Evolutionary conservation across 2,888 invertebrate species (phyloP), one percentile per base, ranked within the genome.

Genomic region (Tryphoninae sp.): DNA sequence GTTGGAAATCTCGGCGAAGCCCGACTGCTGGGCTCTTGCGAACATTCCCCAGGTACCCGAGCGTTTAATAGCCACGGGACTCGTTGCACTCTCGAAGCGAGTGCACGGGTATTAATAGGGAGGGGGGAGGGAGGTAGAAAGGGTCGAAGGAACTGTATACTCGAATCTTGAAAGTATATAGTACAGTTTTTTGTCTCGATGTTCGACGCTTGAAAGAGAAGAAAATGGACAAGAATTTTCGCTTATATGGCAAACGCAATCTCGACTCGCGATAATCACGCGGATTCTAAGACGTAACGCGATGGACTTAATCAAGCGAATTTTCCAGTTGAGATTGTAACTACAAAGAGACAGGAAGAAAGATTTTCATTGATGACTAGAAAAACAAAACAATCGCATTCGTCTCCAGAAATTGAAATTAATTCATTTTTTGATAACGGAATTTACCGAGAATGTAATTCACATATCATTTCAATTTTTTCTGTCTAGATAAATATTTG

Each of bases 21-120:
- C 13, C 19, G 75, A 51, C 59, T 58, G 26, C 49, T 40, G 49
- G 59, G 33, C 67, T 19, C 51, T 42, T 58, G 49, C 23, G 76
- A 76, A 68, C 61, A 67, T 68, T 58, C 67, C 68, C 40, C 33
- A 22, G 76, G 59, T 33, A 23, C 45, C 42, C 58, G 19, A 75
- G 75, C 65, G 67, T 26, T 67, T 67, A 75, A 67, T 67, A 67
- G 59, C 76, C 67, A 49, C 59, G 67, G 67, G 59, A 67, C 76
- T 68, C 68, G 45, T 67, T 67, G 58, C 65, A 68, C 51, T 40
- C 71, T 11, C 22, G 51, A 33, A n/a, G 64, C 62, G 23, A 61
- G 68, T 68, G 67, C 68, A 33, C 51, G 13, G 2, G 76, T 76
- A 76, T 76, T 76, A 76, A 76, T 68, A 76, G 67, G 16, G 55